phyloP scores from a whole-genome alignment of 2,797 vertebrate genomes.

The Danionella dracula region DNA sequence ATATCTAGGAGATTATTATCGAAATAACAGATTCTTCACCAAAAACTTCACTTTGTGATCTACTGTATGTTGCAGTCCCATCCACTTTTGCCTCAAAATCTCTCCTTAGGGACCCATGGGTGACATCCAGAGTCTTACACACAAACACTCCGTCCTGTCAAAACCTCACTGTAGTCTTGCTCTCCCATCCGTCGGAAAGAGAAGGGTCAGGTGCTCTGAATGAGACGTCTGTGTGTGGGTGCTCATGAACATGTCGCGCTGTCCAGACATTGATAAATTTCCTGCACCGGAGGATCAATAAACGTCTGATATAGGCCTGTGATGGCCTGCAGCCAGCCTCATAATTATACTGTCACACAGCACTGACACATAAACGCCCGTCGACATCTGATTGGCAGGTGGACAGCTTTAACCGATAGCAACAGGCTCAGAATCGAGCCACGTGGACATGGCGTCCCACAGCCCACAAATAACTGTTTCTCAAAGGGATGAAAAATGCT shows the following conservation, averaged over 20 bases:
- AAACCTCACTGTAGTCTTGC: constrained; percentile 41
- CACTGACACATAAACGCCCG: constrained; percentile 44
- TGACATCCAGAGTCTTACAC: no score
- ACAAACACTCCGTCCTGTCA: constrained; percentile 20
- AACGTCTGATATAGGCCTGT: constrained; percentile 75
- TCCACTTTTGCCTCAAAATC: no score
- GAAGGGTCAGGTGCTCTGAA: constrained; percentile 40
- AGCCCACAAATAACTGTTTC: constrained; percentile 52
- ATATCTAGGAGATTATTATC: no score
- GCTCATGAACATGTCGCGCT: constrained; percentile 59
- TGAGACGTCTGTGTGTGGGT: constrained; percentile 41
- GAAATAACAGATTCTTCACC: no score
- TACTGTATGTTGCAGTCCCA: no score
- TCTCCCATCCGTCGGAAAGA: constrained; percentile 42
- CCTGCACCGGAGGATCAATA: constrained; percentile 81
- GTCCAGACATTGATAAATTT: constrained; percentile 79
- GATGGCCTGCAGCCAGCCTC: constrained; percentile 76
- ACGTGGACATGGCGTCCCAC: constrained; percentile 68
- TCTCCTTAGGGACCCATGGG: no score
- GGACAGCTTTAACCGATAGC: constrained; percentile 71
- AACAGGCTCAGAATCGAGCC: constrained; percentile 67
- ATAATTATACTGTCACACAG: constrained; percentile 96
- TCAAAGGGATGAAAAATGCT: background rate
- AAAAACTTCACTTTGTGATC: no score
- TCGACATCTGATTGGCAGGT: constrained; percentile 77